phyloP scores from a whole-genome alignment of 2,888 invertebrate genomes.

The Biston betularia region DNA sequence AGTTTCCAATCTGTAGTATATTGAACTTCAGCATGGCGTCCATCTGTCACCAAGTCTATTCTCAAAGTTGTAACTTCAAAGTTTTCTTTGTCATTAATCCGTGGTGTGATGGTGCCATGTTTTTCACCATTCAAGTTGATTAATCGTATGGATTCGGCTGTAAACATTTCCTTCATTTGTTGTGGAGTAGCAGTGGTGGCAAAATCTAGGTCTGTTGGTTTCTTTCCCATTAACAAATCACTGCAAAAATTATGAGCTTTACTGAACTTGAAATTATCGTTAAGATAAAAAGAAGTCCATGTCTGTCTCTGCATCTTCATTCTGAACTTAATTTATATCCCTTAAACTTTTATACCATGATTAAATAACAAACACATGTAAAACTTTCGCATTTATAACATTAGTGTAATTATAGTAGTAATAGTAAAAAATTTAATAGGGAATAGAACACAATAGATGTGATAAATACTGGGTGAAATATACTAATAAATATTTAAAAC shows the following conservation, averaged over 20 bases:
- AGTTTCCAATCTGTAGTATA: constrained; percentile 97
- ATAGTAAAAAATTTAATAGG: too few species aligned
- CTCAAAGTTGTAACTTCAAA: constrained; percentile 98
- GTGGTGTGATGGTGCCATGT: constrained; percentile 98
- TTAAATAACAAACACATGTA: too few species aligned
- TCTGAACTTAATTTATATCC: too few species aligned
- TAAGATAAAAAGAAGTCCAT: too few species aligned
- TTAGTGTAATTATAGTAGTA: too few species aligned
- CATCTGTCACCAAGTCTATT: constrained; percentile 96
- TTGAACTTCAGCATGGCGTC: constrained; percentile 97
- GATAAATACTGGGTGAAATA: not conserved
- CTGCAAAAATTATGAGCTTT: constrained; percentile 65
- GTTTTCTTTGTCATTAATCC: constrained; percentile 97
- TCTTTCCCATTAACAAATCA: constrained; percentile 91
- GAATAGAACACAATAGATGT: not conserved
- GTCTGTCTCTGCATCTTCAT: too few species aligned
- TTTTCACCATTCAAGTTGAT: constrained; percentile 96
- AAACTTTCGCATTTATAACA: too few species aligned
- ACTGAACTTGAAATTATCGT: not conserved
- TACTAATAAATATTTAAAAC: not conserved
- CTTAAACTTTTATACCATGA: too few species aligned
- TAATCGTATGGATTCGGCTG: constrained; percentile 93
- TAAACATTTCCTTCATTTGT: constrained; percentile 98
- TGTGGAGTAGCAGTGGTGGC: constrained; percentile 98
- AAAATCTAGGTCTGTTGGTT: constrained; percentile 98